These are phyloP conservation scores for Eupleurogrammus muticus DNA, from an alignment of 2,797 vertebrate species.

Conservation along the genomic window DNA sequence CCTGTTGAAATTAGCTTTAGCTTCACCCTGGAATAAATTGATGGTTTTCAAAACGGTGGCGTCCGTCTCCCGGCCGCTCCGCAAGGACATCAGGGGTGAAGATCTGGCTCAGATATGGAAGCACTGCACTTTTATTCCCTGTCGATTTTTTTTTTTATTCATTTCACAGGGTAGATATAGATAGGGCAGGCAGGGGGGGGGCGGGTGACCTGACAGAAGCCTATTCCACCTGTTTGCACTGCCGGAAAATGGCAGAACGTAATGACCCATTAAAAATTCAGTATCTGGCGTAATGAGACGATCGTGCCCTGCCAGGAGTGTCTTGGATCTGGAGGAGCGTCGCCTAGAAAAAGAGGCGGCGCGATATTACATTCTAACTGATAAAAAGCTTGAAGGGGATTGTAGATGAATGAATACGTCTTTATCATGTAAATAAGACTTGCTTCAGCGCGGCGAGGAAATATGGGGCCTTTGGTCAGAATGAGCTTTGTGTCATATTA, in stretches of 20 bases:
- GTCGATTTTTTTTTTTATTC: conserved; percentile 22
- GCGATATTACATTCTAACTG: conserved; percentile 46
- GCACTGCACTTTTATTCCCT: conserved; percentile 54
- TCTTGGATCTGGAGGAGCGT: conserved; percentile 52
- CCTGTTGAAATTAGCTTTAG: conserved; percentile 69
- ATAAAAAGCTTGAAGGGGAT: conserved; percentile 55
- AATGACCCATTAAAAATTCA: conserved; percentile 79
- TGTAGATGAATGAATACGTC: conserved; percentile 60
- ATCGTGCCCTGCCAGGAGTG: conserved; percentile 58
- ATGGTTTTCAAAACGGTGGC: conserved; percentile 62
- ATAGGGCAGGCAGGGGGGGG: conserved; percentile 44
- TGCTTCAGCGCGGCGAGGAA: conserved; percentile 54
- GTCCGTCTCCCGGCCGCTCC: conserved; percentile 49
- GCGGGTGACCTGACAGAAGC: conserved; percentile 71
- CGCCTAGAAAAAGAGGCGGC: conserved; percentile 16
- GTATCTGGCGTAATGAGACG: conserved; percentile 71
- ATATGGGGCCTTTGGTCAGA: conserved; percentile 66
- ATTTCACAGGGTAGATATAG: conserved; percentile 56
- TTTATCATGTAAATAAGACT: conserved; percentile 75
- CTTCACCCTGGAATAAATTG: conserved; percentile 61
- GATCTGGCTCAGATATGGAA: conserved; percentile 62
- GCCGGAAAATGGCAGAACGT: conserved; percentile 58
- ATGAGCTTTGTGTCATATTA: conserved; percentile 70
- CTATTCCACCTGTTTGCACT: conserved; percentile 72
- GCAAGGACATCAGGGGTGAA: conserved; percentile 68